Evolutionary conservation across 2,797 vertebrate species (phyloP).

Genomic region (Knipowitschia caucasica): DNA sequence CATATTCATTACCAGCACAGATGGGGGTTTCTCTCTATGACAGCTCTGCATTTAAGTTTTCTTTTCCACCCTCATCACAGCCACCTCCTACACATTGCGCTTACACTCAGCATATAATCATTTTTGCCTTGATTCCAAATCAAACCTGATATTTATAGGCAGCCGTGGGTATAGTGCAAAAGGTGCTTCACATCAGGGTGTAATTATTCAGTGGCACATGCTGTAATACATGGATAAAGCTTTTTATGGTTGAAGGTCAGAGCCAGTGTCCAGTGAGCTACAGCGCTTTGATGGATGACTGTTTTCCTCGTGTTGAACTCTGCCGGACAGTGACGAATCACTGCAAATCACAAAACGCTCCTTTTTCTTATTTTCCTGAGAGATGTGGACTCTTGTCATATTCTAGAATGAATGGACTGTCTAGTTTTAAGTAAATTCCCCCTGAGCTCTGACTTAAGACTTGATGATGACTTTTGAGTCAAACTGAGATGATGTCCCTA

Average conservation of each 20-base stretch:
- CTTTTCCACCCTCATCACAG: slow-evolving; percentile 13
- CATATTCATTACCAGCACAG: slow-evolving; percentile 14
- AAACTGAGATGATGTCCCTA: background rate
- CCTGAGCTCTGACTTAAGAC: background rate
- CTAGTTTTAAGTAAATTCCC: slow-evolving; percentile 7
- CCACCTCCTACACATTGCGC: slow-evolving; percentile 17
- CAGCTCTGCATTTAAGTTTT: slow-evolving; percentile 4
- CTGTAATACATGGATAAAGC: slow-evolving; percentile 61
- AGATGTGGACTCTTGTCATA: slow-evolving; percentile 13
- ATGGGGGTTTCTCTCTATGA: slow-evolving; percentile 5
- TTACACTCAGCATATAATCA: slow-evolving; percentile 25
- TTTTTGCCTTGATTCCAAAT: slow-evolving; percentile 14
- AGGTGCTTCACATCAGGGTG: slow-evolving; percentile 27
- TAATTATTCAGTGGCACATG: slow-evolving; percentile 60
- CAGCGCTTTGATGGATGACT: slow-evolving; percentile 63
- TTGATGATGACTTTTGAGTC: background rate
- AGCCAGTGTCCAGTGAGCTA: slow-evolving; percentile 37
- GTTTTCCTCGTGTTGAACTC: slow-evolving; percentile 54
- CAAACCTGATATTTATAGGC: slow-evolving; percentile 42
- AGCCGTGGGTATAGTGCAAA: slow-evolving; percentile 27
- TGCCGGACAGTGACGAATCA: slow-evolving; percentile 59
- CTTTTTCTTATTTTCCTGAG: slow-evolving; percentile 25
- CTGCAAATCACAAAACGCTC: slow-evolving; percentile 44
- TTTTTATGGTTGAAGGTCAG: slow-evolving; percentile 68
- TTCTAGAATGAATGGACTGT: slow-evolving; percentile 8